Conservation (phyloP, 23 tunicate genomes). For the Diplosoma virens region DNA sequence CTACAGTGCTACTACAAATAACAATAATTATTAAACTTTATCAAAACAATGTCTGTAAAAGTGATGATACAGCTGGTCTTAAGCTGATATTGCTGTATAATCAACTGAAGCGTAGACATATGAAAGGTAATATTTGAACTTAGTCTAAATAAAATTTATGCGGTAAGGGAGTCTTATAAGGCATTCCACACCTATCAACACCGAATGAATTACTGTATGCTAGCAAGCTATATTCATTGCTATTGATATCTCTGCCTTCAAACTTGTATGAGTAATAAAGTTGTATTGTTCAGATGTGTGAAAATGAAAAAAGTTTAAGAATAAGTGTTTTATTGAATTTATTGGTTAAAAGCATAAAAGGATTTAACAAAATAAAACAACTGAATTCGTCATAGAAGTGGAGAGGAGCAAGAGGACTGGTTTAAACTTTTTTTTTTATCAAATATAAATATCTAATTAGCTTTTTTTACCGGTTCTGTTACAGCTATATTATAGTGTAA, state of each 20-base stretch:
- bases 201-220: not conserved
- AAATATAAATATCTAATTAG: slow-evolving; percentile 8
- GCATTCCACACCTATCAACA: slow-evolving; percentile 1
- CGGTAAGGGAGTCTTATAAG: slow-evolving; percentile 2
- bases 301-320: slow-evolving; percentile 1
- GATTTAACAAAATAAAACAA: not conserved
- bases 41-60: not conserved
- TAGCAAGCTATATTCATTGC: not conserved
- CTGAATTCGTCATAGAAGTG: not conserved
- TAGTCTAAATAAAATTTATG: not conserved
- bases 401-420: slow-evolving; percentile 12
- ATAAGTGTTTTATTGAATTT: slow-evolving; percentile 3
- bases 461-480: not conserved
- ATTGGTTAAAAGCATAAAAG: not conserved
- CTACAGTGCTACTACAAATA: no score
- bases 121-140: not conserved
- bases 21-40: not conserved
- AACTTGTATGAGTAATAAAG: not conserved
- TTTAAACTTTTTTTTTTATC: not conserved
- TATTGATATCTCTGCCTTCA: slow-evolving; percentile 3
- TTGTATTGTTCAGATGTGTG: not conserved
- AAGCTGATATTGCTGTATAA: slow-evolving; percentile 8
- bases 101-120: not conserved
- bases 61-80: slow-evolving; percentile 5
- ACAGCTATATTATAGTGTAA: not conserved